These are phyloP conservation scores for Montipora sp. DNA, from an alignment of 64 coral and sea anemone species.

Conservation along the genomic window DNA sequence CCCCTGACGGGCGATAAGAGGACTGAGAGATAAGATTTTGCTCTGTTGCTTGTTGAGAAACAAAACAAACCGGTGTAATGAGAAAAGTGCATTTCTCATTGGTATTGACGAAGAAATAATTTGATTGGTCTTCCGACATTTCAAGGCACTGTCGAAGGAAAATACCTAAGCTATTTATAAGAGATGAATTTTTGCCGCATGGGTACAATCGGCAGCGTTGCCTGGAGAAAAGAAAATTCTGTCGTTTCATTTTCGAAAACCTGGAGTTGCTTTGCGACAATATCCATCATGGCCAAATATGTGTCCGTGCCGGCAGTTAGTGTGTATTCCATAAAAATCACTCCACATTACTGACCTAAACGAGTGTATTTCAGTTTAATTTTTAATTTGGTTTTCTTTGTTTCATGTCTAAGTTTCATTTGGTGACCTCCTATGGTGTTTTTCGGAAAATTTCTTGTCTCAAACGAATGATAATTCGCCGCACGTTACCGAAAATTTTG, in stretches of 20 bases:
- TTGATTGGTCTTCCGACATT: neutral
- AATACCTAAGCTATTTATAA: neutral
- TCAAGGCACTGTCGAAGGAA: neutral
- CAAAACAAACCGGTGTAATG: neutral
- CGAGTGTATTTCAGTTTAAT: neutral
- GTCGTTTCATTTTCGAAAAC: no score
- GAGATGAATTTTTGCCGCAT: no score
- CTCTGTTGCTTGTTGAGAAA: neutral
- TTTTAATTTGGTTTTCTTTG: constrained; percentile 4
- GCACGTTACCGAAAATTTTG: neutral
- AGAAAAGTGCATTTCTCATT: neutral
- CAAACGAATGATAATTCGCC: neutral
- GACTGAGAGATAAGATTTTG: neutral
- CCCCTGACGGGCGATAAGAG: neutral
- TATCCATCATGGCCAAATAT: no score
- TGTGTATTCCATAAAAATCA: neutral
- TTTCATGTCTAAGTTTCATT: constrained; percentile 25
- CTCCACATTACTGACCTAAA: neutral
- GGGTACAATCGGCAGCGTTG: no score
- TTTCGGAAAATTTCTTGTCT: neutral
- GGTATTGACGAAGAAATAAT: neutral
- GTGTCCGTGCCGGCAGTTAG: no score
- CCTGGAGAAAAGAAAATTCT: no score
- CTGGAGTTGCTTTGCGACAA: no score
- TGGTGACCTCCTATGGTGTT: neutral